Evolutionary conservation across 2,888 invertebrate species (phyloP).

Genomic region (Raillietiella orientalis): DNA sequence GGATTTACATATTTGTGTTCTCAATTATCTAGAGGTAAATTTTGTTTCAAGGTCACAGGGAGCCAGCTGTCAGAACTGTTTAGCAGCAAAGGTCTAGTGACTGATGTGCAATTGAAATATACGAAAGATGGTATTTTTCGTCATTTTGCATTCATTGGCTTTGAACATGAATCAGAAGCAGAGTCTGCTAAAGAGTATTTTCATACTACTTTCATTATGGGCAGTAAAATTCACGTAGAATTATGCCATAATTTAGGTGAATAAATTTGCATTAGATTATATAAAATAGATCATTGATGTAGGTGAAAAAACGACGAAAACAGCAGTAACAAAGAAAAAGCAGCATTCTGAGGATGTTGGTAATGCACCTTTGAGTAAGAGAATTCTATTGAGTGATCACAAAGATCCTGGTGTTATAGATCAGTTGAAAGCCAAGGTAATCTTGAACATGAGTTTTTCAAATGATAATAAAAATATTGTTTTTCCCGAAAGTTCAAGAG

Average conservation of each 20-base stretch:
- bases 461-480: no score
- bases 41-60: slow-evolving; percentile 31
- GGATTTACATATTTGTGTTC: no score
- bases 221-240: slow-evolving; percentile 45
- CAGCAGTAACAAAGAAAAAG: slow-evolving; percentile 7
- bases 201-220: slow-evolving; percentile 50
- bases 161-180: slow-evolving; percentile 43
- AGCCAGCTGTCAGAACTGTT: slow-evolving; percentile 41
- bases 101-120: slow-evolving; percentile 75
- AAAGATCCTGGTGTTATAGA: no score
- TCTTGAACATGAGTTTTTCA: slow-evolving; percentile 5
- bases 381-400: no score
- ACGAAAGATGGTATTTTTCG: slow-evolving; percentile 69
- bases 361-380: no score
- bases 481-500: no score
- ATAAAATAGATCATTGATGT: no score
- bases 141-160: slow-evolving; percentile 78
- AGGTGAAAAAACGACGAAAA: no score
- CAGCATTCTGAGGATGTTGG: no score
- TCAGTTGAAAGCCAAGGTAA: slow-evolving; percentile 2
- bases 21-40: slow-evolving; percentile 4
- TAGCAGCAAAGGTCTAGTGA: slow-evolving; percentile 33
- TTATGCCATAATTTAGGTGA: slow-evolving; percentile 6
- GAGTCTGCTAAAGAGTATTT: slow-evolving; percentile 37
- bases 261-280: background rate